Evolutionary conservation across 2,888 invertebrate genomes (phyloP), one percentile per base, ranked within the genome.

Genomic region (Oligia latruncula): DNA sequence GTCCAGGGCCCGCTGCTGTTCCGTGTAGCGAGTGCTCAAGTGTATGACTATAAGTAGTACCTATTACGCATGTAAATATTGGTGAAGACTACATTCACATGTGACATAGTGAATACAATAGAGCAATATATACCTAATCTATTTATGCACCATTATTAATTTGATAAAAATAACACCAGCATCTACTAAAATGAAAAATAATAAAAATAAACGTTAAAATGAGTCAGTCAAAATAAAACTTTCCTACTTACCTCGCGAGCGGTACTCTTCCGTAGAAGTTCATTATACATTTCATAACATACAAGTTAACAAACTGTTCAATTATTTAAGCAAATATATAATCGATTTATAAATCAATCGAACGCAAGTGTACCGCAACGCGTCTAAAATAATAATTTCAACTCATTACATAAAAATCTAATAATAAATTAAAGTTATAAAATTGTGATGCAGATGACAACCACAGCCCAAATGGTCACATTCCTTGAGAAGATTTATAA

Each of bases 371-470:
- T 73, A 87, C 84, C 84, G 75, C 75, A 71, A 74, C 76, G 70
- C 71, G 13, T 75, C 70, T 84, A 83, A 82, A 81, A 75, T 74
- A 85, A 87, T 86, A 85, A 87, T 86, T 82, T 87, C 77, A 88
- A 86, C 78, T 86, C 74, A 81, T 77, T 76, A 81, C 65, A 71
- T 71, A 83, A 78, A 86, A 84, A 81, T 89, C 82, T 86, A 86
- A 80, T 89, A 87, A 89, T 87, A 87, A 90, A 83, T 84, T 89
- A 91, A 90, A 90, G 80, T 83, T 82, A 90, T 82, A 90, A 91
- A 84, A 92, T 94, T 95, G 94, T 95, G 94, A 95, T 95, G 93
- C 92, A 92, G 91, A 93, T 93, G 93, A 92, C 92, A 94, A 93
- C 94, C 95, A 95, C 95, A 95, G 95, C 94, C 93, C 90, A 84